Percentiles rank a stretch among this genome's conserved stretches.
Conservation (phyloP, 2,888 invertebrate species). For the Gastrophysa polygoni region DNA sequence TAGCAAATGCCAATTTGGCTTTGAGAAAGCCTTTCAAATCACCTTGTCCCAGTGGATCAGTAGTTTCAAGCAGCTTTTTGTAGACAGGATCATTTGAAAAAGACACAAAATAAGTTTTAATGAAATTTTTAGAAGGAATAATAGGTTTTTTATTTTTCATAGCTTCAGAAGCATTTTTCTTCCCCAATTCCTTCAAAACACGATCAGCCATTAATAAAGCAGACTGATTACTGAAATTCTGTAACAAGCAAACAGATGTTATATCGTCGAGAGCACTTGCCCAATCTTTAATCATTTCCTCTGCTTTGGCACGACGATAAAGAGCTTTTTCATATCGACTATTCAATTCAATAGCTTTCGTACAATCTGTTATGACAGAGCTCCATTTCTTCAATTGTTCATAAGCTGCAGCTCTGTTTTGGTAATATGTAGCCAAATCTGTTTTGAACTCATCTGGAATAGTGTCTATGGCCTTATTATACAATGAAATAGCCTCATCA, state of each 20-base stretch:
- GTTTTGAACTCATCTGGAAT: constrained; percentile 76
- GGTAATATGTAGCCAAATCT: constrained; percentile 90
- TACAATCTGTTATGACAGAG: constrained; percentile 86
- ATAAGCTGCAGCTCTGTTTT: constrained; percentile 94
- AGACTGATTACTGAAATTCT: constrained; percentile 82
- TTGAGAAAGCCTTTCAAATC: constrained; percentile 64
- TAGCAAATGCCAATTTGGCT: constrained; percentile 73
- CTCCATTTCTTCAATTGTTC: constrained; percentile 88
- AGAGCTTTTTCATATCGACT: constrained; percentile 89
- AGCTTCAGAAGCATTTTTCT: constrained; percentile 75
- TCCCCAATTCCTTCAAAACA: constrained; percentile 82
- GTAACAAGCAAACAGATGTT: constrained; percentile 90
- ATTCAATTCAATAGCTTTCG: constrained; percentile 82
- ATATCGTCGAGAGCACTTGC: constrained; percentile 87
- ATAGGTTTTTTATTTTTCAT: constrained; percentile 71
- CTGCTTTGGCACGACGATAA: constrained; percentile 79
- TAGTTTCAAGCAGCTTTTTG: constrained; percentile 58
- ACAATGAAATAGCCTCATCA: constrained; percentile 87
- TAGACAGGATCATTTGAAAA: constrained; percentile 87
- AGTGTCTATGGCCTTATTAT: constrained; percentile 91
- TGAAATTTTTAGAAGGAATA: constrained; percentile 85
- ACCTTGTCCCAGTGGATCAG: constrained; percentile 49
- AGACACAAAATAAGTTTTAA: constrained; percentile 85
- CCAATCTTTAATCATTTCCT: constrained; percentile 80
- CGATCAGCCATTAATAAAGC: constrained; percentile 86